These are phyloP conservation scores for Girardia tigrina DNA, from an alignment of 2,888 invertebrate species.

Conservation along the genomic window DNA sequence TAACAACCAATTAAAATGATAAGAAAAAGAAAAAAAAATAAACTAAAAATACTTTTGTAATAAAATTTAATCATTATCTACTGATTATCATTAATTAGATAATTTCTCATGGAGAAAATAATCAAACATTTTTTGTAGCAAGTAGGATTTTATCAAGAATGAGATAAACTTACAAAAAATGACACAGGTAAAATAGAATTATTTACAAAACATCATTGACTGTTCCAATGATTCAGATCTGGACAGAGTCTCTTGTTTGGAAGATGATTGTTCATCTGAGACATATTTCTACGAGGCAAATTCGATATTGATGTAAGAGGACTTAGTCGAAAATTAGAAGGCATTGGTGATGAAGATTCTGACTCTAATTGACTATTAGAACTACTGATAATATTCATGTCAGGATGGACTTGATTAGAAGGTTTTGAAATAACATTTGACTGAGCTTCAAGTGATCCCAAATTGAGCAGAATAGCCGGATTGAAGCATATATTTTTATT, in stretches of 20 bases:
- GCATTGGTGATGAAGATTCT: conserved; percentile 18
- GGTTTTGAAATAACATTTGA: not conserved
- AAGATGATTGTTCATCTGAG: conserved; percentile 23
- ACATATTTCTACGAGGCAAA: conserved; percentile 15
- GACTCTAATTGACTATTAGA: not conserved
- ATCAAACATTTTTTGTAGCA: not conserved
- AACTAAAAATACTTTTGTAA: too few relatives aligned
- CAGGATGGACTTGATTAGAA: conserved; percentile 12
- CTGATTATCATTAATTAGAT: not conserved
- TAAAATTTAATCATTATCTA: not conserved
- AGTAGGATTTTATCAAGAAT: not conserved
- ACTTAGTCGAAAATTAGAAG: conserved; percentile 18
- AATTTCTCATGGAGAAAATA: not conserved
- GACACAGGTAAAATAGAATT: not conserved
- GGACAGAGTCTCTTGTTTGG: conserved; percentile 18
- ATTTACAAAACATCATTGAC: conserved; percentile 2
- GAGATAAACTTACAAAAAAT: not conserved
- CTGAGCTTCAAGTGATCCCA: conserved; percentile 20
- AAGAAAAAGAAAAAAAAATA: too few relatives aligned
- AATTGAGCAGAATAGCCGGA: conserved; percentile 20
- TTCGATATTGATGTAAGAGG: conserved; percentile 13
- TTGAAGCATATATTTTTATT: not conserved
- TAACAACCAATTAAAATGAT: too few relatives aligned
- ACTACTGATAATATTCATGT: not conserved
- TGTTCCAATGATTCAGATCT: conserved; percentile 18